These are phyloP conservation scores for Pyrgilauda ruficollis DNA, from an alignment of 2,113 vertebrate species.

Conservation along the genomic window DNA sequence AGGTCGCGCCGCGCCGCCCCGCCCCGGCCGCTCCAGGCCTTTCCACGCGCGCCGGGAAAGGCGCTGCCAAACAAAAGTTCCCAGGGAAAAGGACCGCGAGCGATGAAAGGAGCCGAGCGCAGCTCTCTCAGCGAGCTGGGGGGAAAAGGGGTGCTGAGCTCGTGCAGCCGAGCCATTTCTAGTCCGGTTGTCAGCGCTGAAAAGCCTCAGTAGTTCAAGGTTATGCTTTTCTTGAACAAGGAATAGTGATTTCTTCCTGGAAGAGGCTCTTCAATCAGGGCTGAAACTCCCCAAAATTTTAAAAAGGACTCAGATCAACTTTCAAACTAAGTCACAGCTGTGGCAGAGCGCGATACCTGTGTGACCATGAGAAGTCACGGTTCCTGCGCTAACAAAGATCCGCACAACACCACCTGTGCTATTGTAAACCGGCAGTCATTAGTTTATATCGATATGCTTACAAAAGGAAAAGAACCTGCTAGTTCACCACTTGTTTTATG, in stretches of 20 bases:
- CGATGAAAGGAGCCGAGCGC: accelerated
- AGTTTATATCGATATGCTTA: neutral
- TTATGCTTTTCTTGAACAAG: neutral
- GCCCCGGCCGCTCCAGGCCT: neutral
- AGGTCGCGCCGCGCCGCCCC: constrained; percentile 61
- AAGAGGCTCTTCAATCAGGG: neutral
- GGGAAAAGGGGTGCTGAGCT: neutral
- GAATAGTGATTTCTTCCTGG: neutral
- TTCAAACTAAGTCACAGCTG: neutral
- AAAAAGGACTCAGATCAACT: neutral
- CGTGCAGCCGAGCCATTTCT: accelerated
- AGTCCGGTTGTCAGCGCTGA: neutral
- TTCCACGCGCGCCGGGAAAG: neutral
- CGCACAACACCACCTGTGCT: accelerated
- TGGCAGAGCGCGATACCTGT: neutral
- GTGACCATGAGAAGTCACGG: neutral
- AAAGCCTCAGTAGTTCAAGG: neutral
- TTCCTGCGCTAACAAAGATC: neutral
- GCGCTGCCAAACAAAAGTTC: neutral
- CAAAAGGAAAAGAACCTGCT: neutral
- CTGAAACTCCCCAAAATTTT: neutral
- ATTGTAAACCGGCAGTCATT: no score
- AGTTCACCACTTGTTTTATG: neutral
- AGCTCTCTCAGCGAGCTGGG: neutral
- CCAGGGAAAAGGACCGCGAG: neutral